Conservation (phyloP, 2,113 vertebrate genomes). For the Tupaia tana region DNA sequence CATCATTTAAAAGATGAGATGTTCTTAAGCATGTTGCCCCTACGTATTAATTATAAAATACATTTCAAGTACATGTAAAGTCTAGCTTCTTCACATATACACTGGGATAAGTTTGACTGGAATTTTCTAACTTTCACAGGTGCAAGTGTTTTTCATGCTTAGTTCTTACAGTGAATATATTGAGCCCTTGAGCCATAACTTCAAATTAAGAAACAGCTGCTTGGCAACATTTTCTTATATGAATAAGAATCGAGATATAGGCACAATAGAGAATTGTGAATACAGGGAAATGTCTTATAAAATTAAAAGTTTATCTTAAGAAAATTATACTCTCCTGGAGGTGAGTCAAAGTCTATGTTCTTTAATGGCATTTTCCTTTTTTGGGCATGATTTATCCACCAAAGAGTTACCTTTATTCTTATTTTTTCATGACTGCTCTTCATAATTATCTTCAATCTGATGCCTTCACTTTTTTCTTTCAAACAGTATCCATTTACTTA, state of each 20-base stretch:
- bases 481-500: too few relatives aligned
- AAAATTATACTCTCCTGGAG: neutral
- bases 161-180: slow-evolving; percentile 78
- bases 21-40: neutral
- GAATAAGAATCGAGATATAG: slow-evolving; percentile 45
- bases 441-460: neutral
- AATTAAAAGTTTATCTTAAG: slow-evolving; percentile 65
- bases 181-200: slow-evolving; percentile 78
- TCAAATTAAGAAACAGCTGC: slow-evolving; percentile 82
- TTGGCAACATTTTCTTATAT: slow-evolving; percentile 33
- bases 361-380: neutral
- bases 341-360: neutral
- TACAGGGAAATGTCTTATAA: neutral
- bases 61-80: slow-evolving; percentile 41
- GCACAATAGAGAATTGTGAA: slow-evolving; percentile 4
- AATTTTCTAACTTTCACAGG: slow-evolving; percentile 75
- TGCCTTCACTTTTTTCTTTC: slow-evolving; percentile 37
- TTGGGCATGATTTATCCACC: neutral
- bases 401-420: neutral
- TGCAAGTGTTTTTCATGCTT: slow-evolving; percentile 70
- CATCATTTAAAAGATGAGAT: neutral
- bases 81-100: slow-evolving; percentile 48
- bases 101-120: slow-evolving; percentile 36
- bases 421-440: slow-evolving; percentile 3
- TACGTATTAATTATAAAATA: neutral